Evolutionary conservation across 1,140 invertebrate species (phyloP), one percentile per base, ranked within the genome.

Genomic region (Drosophila nasuta): DNA sequence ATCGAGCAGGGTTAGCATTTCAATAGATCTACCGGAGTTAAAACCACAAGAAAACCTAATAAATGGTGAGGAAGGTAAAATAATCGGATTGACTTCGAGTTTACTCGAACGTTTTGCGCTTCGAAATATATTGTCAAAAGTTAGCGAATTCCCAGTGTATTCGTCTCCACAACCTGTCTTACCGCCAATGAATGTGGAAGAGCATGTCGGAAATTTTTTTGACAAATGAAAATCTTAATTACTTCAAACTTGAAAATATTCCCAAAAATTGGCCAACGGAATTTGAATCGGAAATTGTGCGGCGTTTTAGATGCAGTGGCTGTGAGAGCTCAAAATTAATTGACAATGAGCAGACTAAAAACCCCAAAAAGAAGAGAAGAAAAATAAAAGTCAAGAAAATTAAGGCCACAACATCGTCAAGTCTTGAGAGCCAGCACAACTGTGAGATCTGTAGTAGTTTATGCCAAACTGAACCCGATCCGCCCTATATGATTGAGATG

Each of bases 401-500:
- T 5, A 28, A 38, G 35, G n/a, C 51, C 8, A 13, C 28, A 33
- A 48, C 33, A 8, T 15, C 7, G 20, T 25, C 20, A 4, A 25
- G 20, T 3, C 20, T 25, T 5, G 6, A 25, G 10, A 10, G 17
- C 3, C 10, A n/a, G 11, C 25, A 25, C 8, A 8, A 30, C 17
- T 79, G 66, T 46, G 45, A 52, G 3, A 13, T 79, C 0, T 81
- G 79, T 30, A 25, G 52, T 5, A 15, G 28, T 1, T 35, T 58
- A 3, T 10, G 35, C 0, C 3, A 13, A 0, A 13, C 6, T 3
- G 63, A 67, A 10, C 75, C 75, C 10, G 71, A 82, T 30, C 13
- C 54, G 45, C 68, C 82, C 0, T 75, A 70, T 2, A 63, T 73
- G 45, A 6, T 38, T 1, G 60, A 72, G 17, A 76, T 79, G 60